Evolutionary conservation across 2,797 vertebrate species (phyloP), one percentile per base, ranked within the genome.

Genomic region (Sebastes itinus): DNA sequence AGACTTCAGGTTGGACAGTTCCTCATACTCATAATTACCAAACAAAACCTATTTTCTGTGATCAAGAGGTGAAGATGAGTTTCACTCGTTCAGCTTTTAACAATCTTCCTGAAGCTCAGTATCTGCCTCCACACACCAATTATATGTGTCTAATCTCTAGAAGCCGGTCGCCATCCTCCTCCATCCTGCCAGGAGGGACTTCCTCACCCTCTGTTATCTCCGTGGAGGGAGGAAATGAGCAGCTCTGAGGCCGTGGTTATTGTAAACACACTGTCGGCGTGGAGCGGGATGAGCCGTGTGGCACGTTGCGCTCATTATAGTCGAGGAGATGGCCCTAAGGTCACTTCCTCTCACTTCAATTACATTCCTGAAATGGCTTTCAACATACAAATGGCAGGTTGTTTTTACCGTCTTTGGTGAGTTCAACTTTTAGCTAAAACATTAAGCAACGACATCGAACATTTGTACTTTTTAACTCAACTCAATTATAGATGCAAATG

Each of bases 271-370:
- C 32, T 1, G 75, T 33, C 14, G n/a, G 38, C 22, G 71, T 62
- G 1, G 35, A 78, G 66, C 6, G 1, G 59, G 11, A 25, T 23
- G 72, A 64, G 84, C 75, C 4, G 32, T 16, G 23, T 20, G 78
- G 80, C 88, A 89, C 69, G 80, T 82, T 81, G 77, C 62, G 18
- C 85, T 84, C 81, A 86, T 92, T 87, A 90, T 28, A 22, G 18
- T 60, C 56, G 27, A 60, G 77, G 77, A 77, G 78, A 73, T 27
- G 18, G 28, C 42, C 14, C n/a, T 16, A 9, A 60, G 35, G 67
- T 79, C 85, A 72, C 78, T 79, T 87, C 82, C 87, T 67, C 10
- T 32, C 7, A 9, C 84, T 87, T 87, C 67, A 80, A 77, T 80
- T 71, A n/a, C 88, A 73, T 89, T 90, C 86, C 81, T 89, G 10